Evolutionary conservation across 2,888 invertebrate species (phyloP), one percentile per base, ranked within the genome.

Genomic region (Pomacea canaliculata): DNA sequence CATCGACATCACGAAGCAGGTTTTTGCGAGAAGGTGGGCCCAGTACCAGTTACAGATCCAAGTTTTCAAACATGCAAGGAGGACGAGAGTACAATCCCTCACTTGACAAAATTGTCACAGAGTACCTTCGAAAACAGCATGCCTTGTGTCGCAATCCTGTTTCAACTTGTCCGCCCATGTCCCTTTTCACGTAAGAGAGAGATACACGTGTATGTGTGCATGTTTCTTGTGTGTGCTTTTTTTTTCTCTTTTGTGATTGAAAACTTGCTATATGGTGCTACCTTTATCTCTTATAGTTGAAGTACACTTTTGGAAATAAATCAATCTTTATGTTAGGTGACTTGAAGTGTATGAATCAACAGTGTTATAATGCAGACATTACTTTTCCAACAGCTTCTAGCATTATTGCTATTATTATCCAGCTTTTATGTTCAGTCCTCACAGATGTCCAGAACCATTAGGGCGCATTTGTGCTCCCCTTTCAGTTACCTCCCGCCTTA

Each of bases 121-220:
- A 98, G 91, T 99, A 98, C 92, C 93, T 99, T 73, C 95, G 97
- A 85, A 97, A 97, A 92, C 99, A 99, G 91, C 99, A 99, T 92
- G 95, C 98, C n/a, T 92, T 97, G 12, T 99, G 99, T 92, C 96
- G 96, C 92, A 97, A 98, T 91, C 99, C 99, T 0, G 97, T 99
- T 92, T 96, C 96, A 59, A 98, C 97, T 0, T 99, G 98, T 91
- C 98, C 99, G 0, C 96, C 97, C 89, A 99, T 99, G 87, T 90
- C 90, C 16, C 92, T 99, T 62, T 96, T 97, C 88, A 93, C 94
- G 95, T 95, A 89, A 93, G 94, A 93, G 13, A 37, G 37, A 37
- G 23, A 23, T 71, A 13, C 68, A 7, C 8, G n/a, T n/a, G 65
- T 4, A 18, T 67, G 67, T 67, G 67, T 63, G 19, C 27, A 23